Evolutionary conservation across 2,113 vertebrate genomes (phyloP).

Genomic region (Toxostoma redivivum): DNA sequence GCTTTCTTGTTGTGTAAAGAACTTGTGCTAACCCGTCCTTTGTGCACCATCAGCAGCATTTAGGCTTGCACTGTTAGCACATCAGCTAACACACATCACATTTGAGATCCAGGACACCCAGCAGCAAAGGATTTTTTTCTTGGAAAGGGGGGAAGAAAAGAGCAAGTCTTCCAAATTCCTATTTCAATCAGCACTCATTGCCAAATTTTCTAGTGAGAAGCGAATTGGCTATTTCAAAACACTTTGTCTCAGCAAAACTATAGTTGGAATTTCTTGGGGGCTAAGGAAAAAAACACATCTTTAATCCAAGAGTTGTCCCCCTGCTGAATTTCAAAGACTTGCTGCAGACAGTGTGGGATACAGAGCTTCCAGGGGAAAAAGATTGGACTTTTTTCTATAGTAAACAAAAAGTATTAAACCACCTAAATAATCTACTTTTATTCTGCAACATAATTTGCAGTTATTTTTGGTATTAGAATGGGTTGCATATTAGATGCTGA

Average conservation of each 20-base stretch:
- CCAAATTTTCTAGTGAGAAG: conserved; percentile 17
- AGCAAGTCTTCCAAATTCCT: neutral
- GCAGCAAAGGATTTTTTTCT: neutral
- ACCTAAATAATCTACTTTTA: neutral
- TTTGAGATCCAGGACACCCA: conserved; percentile 3
- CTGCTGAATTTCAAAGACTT: conserved; percentile 55
- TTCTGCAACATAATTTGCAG: neutral
- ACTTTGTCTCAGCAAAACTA: conserved; percentile 48
- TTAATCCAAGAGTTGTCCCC: conserved; percentile 39
- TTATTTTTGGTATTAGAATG: neutral
- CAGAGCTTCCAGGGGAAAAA: neutral
- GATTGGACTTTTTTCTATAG: neutral
- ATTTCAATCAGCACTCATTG: conserved; percentile 19
- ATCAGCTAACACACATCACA: neutral
- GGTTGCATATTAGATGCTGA: neutral
- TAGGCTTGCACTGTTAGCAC: neutral
- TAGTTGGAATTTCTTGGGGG: conserved; percentile 41
- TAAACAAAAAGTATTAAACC: neutral
- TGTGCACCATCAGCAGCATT: conserved; percentile 6
- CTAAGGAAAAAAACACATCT: conserved; percentile 20
- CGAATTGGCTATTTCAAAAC: conserved; percentile 30
- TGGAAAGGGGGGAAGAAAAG: neutral
- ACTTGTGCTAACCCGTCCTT: neutral
- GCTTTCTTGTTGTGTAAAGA: neutral
- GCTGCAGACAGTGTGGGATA: neutral